Base-by-base conservation (phyloP, 2,113 vertebrate genomes). In the Suricata suricatta region DNA sequence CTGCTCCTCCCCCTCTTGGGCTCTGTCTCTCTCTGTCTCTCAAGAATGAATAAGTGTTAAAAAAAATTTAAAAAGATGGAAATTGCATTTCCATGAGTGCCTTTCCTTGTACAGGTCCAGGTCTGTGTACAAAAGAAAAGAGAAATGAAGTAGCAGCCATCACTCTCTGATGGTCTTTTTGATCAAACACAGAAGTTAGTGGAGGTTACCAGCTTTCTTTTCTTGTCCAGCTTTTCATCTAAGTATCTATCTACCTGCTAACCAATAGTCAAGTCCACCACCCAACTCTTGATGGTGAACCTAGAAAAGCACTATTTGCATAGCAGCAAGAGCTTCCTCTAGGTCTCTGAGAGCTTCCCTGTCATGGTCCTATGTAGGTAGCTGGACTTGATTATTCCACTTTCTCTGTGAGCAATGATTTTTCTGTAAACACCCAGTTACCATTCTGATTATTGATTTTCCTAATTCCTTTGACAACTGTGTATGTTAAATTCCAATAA, bases 251-350 rank as follows among this genome's bases (percentile, higher is more conserved):
- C 11, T 38, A 14, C 27, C 60, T 87, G 71, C 44, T 66, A 54
- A 74, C 17, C 50, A 91, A 4, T 38, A 47, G 17, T 13, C 74
- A 83, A 60, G 12, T 35, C 41, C 19, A 87, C 7, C 21, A 38
- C 31, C 16, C 17, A n/a, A 52, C 3, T 27, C 69, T 41, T 71
- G 19, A 64, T 27, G n/a, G 6, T 21, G 60, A 23, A 54, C 19
- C 38, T 64, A 35, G 8, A 54, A 19, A 71, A 19, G 17, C 17
- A 47, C 19, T 27, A 35, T 12, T 7, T n/a, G 27, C 31, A 33
- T 1, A 50, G 31, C 41, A 21, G 27, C 2, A 10, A 52, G 2
- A 11, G 35, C 12, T 63, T 63, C 33, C 64, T 19, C 0, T 1
- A 35, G 16, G 16, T 66, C 33, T 54, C 54, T 35, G 38, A 4